These are phyloP conservation scores for Sebastes steindachneri DNA, from an alignment of 2,797 vertebrate species.

Conservation along the genomic window DNA sequence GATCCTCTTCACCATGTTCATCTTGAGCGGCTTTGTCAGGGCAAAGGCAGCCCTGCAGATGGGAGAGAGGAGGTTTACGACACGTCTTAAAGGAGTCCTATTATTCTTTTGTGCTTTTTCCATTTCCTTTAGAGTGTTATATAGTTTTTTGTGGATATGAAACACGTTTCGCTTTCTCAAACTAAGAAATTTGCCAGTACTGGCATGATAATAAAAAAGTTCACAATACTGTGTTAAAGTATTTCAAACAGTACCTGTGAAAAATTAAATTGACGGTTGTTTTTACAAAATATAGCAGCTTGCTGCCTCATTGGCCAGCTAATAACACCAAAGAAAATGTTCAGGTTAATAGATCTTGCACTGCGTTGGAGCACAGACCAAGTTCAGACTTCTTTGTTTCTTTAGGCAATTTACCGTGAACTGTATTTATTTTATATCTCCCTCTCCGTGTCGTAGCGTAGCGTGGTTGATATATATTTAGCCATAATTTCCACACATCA, in stretches of 20 bases:
- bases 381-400: neutral
- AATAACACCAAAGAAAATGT: neutral
- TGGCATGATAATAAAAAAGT: too few relatives aligned
- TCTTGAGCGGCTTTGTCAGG: conserved; percentile 89
- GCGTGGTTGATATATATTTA: conserved; percentile 29
- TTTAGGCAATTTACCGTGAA: neutral
- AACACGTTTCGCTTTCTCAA: neutral
- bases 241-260: neutral
- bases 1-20: conserved; percentile 99
- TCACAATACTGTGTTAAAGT: neutral
- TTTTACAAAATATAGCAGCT: neutral
- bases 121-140: too few relatives aligned
- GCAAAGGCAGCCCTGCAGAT: conserved; percentile 83
- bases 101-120: too few relatives aligned
- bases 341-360: neutral
- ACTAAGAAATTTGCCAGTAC: too few relatives aligned
- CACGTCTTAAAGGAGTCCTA: neutral
- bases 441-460: neutral
- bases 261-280: neutral
- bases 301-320: neutral
- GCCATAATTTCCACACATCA: conserved; percentile 36
- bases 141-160: too few relatives aligned
- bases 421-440: neutral
- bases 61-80: neutral
- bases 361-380: too few relatives aligned